Base-by-base conservation (phyloP, 2,888 invertebrate species). In the Leptinotarsa haldemani region DNA sequence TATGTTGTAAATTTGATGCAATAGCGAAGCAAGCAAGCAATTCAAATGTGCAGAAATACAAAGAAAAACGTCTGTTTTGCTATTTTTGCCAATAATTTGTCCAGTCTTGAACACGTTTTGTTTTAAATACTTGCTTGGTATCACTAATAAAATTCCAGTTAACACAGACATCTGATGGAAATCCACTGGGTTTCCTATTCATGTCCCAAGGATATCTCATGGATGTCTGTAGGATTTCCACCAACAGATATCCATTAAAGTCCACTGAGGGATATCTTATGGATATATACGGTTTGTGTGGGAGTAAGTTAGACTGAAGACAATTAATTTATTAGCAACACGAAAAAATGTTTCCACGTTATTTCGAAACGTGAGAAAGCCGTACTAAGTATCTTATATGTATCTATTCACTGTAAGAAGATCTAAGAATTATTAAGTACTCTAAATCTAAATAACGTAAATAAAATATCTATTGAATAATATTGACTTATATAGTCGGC, bases 1-100 rank as follows among this genome's bases (percentile, higher is more conserved):
- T 77, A 77, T 80, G 77, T 79, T 78, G 79, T 79, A 72, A 68
- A 79, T 81, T 79, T 79, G 81, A 79, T 77, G 81, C 81, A 79
- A 70, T 80, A 79, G 77, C 79, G 73, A 71, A 80, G 80, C 79
- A 76, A 80, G 80, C 81, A 81, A 79, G 80, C 81, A 61, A 61
- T 61, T 25, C 16, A 61, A 76, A 78, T 72, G 71, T 73, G 52
- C 52, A 73, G 74, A 76, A 74, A 75, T 77, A 77, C 74, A 75
- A 78, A 18, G 18, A 48, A 48, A 47, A 65, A 22, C n/a, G n/a
- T 13, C 16, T 56, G 2, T 56, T n/a, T 56, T 18, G n/a, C 12
- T 56, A 12, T n/a, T 20, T 22, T 56, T 56, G 12, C 56, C 56
- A 56, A 56, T 18, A 20, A n/a, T 52, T 16, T 52, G 1, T 52